Percentiles rank a stretch among this genome's conserved stretches.
phyloP scores from a whole-genome alignment of 2,888 invertebrate genomes.

The Oxyteleia sp. region DNA sequence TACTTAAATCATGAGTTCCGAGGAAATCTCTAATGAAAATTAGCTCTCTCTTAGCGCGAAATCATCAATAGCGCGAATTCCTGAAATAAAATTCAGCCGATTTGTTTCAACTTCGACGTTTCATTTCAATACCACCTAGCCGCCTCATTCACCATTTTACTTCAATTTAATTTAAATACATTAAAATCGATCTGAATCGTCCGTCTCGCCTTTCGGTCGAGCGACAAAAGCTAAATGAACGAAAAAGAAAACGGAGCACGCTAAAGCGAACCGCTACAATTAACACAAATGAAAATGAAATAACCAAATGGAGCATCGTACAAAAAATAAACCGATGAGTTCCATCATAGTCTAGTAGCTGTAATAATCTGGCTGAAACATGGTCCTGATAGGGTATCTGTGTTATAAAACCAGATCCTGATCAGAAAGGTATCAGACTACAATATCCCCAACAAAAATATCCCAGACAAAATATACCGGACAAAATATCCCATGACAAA shows the following conservation, averaged over 20 bases:
- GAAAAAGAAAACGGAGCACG: not conserved
- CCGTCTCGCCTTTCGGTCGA: conserved; percentile 32
- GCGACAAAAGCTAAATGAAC: conserved; percentile 30
- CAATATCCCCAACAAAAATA: no score
- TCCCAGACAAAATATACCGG: no score
- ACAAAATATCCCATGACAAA: no score
- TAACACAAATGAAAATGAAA: conserved; percentile 41
- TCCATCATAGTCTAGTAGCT: no score
- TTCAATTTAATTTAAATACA: conserved; percentile 57
- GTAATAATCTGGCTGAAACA: no score
- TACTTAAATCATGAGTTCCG: conserved; percentile 28
- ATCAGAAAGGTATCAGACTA: no score
- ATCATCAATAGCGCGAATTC: conserved; percentile 48
- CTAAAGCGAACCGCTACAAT: conserved; percentile 12
- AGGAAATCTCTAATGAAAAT: conserved; percentile 50
- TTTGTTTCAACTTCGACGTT: conserved; percentile 56
- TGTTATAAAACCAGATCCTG: no score
- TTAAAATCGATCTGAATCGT: conserved; percentile 62
- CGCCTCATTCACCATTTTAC: conserved; percentile 33
- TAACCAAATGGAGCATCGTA: not conserved
- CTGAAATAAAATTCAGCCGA: conserved; percentile 54
- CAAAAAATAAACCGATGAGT: conserved; percentile 39
- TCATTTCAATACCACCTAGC: conserved; percentile 44
- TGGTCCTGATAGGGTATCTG: no score
- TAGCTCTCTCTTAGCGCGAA: conserved; percentile 40